Conservation (phyloP, 2,797 vertebrate species). For the Poecilia velifera region DNA sequence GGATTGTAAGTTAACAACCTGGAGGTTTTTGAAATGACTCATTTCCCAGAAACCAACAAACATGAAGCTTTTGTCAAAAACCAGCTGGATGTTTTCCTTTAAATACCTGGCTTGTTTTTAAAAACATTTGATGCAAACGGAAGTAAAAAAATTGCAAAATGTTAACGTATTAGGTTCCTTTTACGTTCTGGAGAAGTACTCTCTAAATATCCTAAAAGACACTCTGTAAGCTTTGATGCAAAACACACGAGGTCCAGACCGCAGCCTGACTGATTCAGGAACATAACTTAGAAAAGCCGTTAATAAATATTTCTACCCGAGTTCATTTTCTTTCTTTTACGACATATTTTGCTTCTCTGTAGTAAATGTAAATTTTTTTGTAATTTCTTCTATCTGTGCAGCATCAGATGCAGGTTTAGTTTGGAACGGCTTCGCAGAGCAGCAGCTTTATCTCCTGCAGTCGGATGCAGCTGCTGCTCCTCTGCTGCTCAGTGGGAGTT, state of each 20-base stretch:
- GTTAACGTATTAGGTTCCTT: not conserved
- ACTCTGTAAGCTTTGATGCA: not conserved
- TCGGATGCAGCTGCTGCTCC: slow-evolving; percentile 57
- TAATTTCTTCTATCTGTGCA: not conserved
- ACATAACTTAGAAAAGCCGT: not conserved
- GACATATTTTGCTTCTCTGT: not conserved
- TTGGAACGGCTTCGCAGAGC: not conserved
- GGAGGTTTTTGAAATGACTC: too few relatives aligned
- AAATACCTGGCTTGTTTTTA: too few relatives aligned
- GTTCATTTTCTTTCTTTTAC: not conserved
- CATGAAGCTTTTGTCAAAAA: too few relatives aligned
- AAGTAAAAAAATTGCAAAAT: too few relatives aligned
- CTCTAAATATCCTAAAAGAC: not conserved
- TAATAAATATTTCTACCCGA: not conserved
- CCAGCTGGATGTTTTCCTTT: too few relatives aligned
- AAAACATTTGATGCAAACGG: too few relatives aligned
- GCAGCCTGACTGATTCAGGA: not conserved
- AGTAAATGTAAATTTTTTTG: too few relatives aligned
- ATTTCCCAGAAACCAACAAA: too few relatives aligned
- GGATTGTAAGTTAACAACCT: too few relatives aligned
- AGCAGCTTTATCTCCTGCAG: slow-evolving; percentile 9
- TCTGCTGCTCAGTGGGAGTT: slow-evolving; percentile 53
- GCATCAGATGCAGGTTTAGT: not conserved
- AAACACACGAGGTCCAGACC: not conserved
- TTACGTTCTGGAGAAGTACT: not conserved